Conservation (phyloP, 2,113 vertebrate genomes). For the Pseudopodoces humilis region DNA sequence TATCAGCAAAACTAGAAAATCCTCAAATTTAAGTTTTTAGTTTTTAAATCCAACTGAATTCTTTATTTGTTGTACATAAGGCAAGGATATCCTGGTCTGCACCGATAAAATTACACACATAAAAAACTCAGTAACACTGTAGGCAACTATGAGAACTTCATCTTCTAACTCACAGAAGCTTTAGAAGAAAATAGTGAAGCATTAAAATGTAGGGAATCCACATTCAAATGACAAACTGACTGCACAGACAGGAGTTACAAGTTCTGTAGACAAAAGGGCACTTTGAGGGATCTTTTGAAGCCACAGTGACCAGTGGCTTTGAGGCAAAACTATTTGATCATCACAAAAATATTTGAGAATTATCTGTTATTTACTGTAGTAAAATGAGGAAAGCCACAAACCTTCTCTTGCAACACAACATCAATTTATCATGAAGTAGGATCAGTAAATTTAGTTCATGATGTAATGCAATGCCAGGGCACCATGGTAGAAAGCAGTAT, state of each 20-base stretch:
- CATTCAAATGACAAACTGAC: background rate
- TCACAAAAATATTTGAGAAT: background rate
- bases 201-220: background rate
- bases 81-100: background rate
- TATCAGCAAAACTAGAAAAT: background rate
- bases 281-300: background rate
- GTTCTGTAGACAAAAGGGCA: background rate
- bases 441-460: background rate
- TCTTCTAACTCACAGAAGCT: background rate
- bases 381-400: background rate
- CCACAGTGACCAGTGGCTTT: background rate
- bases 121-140: background rate
- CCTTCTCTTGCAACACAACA: background rate
- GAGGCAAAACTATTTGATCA: background rate
- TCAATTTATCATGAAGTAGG: background rate
- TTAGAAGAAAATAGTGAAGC: background rate
- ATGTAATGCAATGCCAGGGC: background rate
- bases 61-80: background rate
- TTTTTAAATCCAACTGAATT: background rate
- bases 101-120: background rate
- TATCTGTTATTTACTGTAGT: background rate
- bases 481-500: background rate
- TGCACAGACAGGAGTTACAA: background rate
- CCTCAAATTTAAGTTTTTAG: background rate
- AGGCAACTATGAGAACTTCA: background rate